Evolutionary conservation across 2,888 invertebrate species (phyloP).

Genomic region (Troides oblongomaculatus): DNA sequence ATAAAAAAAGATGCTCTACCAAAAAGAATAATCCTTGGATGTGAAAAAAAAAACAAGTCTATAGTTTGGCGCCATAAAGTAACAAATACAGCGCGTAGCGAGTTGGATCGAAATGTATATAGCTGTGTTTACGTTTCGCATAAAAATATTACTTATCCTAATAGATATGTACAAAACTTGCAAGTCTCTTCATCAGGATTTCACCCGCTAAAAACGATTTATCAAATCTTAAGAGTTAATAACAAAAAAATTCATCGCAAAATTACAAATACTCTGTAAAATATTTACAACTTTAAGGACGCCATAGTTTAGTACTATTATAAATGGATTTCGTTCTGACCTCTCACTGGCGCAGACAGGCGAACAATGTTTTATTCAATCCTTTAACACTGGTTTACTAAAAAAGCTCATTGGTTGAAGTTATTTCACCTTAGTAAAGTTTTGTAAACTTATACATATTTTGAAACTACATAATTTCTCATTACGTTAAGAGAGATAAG

Average conservation of each 20-base stretch:
- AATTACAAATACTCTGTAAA: constrained; percentile 71
- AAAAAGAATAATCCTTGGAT: too few species aligned
- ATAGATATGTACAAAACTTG: constrained; percentile 77
- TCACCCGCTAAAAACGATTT: constrained; percentile 58
- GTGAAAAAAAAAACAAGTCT: background rate
- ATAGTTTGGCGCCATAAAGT: constrained; percentile 5
- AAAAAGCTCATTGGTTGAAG: too few species aligned
- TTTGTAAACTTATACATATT: too few species aligned
- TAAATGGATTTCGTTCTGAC: constrained; percentile 13
- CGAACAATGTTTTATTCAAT: background rate
- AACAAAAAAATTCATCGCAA: constrained; percentile 66
- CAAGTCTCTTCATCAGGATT: constrained; percentile 73
- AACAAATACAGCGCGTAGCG: constrained; percentile 10
- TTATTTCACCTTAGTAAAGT: too few species aligned
- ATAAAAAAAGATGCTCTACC: background rate
- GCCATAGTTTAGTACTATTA: constrained; percentile 35
- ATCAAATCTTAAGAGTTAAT: constrained; percentile 71
- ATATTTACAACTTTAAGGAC: constrained; percentile 76
- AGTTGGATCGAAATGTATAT: constrained; percentile 19
- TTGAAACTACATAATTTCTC: constrained; percentile 42
- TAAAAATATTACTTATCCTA: constrained; percentile 59
- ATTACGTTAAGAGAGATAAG: constrained; percentile 41
- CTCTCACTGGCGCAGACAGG: too few species aligned
- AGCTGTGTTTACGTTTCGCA: constrained; percentile 17
- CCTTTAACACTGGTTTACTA: background rate